Conservation (phyloP, 1,140 invertebrate genomes). For the Atta texana region DNA sequence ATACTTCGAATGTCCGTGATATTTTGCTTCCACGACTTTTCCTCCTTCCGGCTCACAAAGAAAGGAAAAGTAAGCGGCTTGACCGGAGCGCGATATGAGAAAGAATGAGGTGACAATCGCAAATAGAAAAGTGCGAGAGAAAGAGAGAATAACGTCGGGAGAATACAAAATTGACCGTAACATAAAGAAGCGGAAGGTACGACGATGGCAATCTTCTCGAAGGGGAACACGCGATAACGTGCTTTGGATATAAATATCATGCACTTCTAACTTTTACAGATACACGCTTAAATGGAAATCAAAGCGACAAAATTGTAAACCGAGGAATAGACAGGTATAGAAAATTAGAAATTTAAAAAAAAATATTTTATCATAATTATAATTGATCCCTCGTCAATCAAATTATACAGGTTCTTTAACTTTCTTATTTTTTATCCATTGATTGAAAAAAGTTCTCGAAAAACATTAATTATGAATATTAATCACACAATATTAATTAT, state of each 20-base stretch:
- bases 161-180: conserved; percentile 73
- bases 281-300: conserved; percentile 16
- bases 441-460: conserved; percentile 14
- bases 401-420: neutral
- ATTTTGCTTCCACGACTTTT: conserved; percentile 41
- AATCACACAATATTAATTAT: too few relatives aligned
- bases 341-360: neutral
- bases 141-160: conserved; percentile 62
- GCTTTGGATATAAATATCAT: conserved; percentile 68
- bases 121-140: conserved; percentile 8
- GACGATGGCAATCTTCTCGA: conserved; percentile 67
- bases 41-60: conserved; percentile 60
- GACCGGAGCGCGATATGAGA: neutral
- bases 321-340: neutral
- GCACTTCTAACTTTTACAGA: conserved; percentile 44
- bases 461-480: neutral
- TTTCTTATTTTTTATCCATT: neutral
- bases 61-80: conserved; percentile 63
- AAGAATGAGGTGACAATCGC: conserved; percentile 4
- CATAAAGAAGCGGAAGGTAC: conserved; percentile 73
- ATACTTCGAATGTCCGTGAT: conserved; percentile 63
- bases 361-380: neutral
- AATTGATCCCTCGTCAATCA: neutral
- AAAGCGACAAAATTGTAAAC: neutral
- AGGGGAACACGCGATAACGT: conserved; percentile 70